Conservation (phyloP, 1,140 invertebrate genomes). For the Drosophila aff. region DNA sequence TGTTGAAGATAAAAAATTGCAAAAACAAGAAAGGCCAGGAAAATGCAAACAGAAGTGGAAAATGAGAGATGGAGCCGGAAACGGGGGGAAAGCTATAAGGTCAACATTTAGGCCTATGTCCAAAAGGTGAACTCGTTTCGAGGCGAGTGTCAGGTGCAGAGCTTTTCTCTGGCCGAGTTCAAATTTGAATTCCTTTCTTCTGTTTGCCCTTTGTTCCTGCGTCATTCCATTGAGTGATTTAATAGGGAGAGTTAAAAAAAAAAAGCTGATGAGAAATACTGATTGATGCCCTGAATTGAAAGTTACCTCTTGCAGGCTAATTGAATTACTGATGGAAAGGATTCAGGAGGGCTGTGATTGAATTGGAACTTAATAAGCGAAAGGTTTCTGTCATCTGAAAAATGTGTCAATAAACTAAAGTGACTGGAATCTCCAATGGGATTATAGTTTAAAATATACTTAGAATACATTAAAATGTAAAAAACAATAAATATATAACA, state of each 20-base stretch:
- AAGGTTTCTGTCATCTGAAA: no score
- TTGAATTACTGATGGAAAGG: constrained; percentile 35
- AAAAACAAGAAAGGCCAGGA: constrained; percentile 34
- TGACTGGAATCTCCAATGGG: no score
- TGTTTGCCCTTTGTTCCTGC: constrained; percentile 12
- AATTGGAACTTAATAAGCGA: no score
- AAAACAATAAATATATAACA: not conserved
- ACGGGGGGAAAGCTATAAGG: constrained; percentile 33
- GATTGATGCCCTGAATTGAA: constrained; percentile 36
- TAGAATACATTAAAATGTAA: no score
- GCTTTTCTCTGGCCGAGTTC: not conserved
- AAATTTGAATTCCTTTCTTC: constrained; percentile 45
- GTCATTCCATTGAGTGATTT: constrained; percentile 41
- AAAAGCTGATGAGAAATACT: constrained; percentile 13
- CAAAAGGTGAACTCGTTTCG: constrained; percentile 40
- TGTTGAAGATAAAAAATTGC: constrained; percentile 77
- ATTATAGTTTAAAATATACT: not conserved
- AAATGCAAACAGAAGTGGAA: constrained; percentile 24
- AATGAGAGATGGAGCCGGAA: constrained; percentile 15
- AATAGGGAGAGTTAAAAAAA: constrained; percentile 17
- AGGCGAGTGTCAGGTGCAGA: constrained; percentile 46
- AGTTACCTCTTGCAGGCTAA: constrained; percentile 22
- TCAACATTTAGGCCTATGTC: constrained; percentile 55
- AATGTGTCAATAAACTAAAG: no score
- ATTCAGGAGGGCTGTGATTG: not conserved